phyloP scores from a whole-genome alignment of 2,888 invertebrate species.

The Drosophila mayaguana region DNA sequence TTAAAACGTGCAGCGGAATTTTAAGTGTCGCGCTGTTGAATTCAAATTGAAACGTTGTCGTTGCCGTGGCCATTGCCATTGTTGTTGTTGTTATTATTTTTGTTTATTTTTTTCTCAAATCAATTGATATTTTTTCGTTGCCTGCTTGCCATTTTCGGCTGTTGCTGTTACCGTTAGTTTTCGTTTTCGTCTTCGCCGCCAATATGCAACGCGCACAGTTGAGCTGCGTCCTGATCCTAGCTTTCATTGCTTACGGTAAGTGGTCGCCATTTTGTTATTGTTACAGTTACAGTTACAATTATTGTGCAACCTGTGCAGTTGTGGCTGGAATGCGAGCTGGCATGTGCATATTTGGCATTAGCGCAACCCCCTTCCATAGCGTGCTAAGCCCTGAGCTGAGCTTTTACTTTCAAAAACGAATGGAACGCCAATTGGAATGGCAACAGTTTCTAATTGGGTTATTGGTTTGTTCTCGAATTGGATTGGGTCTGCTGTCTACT shows the following conservation, averaged over 20 bases:
- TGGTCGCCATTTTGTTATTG: slow-evolving; percentile 26
- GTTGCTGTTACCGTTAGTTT: slow-evolving; percentile 14
- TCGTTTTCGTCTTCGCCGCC: background rate
- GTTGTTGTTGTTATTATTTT: slow-evolving; percentile 14
- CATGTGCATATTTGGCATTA: slow-evolving; percentile 28
- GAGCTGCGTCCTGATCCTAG: slow-evolving; percentile 71
- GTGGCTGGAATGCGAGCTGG: background rate
- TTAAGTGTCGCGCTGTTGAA: slow-evolving; percentile 38
- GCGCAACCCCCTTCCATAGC: slow-evolving; percentile 62
- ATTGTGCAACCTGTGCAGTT: background rate
- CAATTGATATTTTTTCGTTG: slow-evolving; percentile 2
- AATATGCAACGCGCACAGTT: slow-evolving; percentile 69
- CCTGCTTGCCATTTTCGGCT: slow-evolving; percentile 24
- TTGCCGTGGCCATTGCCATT: slow-evolving; percentile 6
- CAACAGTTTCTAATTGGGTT: background rate
- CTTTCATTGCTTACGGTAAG: slow-evolving; percentile 74
- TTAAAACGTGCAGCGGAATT: slow-evolving; percentile 79
- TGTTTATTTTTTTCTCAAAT: slow-evolving; percentile 6
- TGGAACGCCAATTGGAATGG: slow-evolving; percentile 28
- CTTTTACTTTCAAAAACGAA: slow-evolving; percentile 74
- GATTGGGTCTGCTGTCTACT: slow-evolving; percentile 23
- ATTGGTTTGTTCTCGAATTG: slow-evolving; percentile 47
- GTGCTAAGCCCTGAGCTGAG: slow-evolving; percentile 35
- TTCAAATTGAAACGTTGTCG: slow-evolving; percentile 34
- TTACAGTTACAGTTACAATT: background rate